Evolutionary conservation across 2,113 vertebrate species (phyloP), one percentile per base, ranked within the genome.

Genomic region (Numenius arquata): DNA sequence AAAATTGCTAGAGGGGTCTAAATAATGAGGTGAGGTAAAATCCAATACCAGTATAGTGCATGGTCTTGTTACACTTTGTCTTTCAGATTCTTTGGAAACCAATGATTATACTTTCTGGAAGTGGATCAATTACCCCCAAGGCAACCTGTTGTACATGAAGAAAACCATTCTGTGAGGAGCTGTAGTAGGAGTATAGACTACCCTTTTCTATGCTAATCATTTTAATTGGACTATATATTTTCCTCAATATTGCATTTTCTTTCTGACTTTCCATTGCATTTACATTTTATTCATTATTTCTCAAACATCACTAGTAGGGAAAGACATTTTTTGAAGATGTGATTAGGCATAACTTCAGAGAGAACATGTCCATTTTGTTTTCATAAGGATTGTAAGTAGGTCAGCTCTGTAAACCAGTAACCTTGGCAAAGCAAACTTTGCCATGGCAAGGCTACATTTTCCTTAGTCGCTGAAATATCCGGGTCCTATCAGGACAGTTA

Each of bases 21-120:
- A 96, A 96, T 97, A 97, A 97, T 96, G 97, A 97, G 96, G 67
- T 81, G 90, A 97, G 59, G 89, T 93, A 96, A 94, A 97, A 96
- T 95, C 73, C 80, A 90, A 88, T 96, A 87, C 63, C 75, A 90
- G 87, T 58, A 65, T 78, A 94, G 87, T 77, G 55, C 41, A 61
- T 94, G 62, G 76, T 88, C 86, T 90, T 95, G 93, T 88, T 96
- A 88, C 73, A 90, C 74, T 97, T 94, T 94, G 89, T 96, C 96
- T 94, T 96, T 96, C 45, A 94, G 66, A 96, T 95, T 86, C 93
- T 94, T 97, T 90, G 92, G 93, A 95, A 97, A 89, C 73, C 79
- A 87, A 61, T 90, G 93, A 94, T 96, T 96, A 95, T 93, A 53
- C 82, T 90, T 96, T 96, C 88, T 94, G 82, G 92, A 96, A 93